Evolutionary conservation across 2,113 vertebrate genomes (phyloP).

Genomic region (Malurus melanocephalus): DNA sequence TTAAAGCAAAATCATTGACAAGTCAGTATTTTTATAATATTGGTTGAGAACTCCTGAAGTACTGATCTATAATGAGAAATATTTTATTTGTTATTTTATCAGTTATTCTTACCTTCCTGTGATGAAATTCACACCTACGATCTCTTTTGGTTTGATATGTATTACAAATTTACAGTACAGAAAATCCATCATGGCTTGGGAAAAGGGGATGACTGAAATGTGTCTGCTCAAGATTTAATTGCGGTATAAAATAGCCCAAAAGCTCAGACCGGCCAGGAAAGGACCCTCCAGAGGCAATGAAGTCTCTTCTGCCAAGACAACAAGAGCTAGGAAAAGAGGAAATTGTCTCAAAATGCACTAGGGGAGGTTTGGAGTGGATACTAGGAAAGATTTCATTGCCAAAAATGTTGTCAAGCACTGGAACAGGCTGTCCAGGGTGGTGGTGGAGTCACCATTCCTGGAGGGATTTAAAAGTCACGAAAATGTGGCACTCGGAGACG

Average conservation of each 20-base stretch:
- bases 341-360: neutral
- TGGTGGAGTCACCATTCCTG: neutral
- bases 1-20: neutral
- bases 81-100: neutral
- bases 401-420: neutral
- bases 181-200: neutral
- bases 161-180: neutral
- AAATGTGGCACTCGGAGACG: neutral
- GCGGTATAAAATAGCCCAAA: neutral
- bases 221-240: neutral
- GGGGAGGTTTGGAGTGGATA: neutral
- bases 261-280: neutral
- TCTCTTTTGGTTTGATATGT: neutral
- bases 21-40: neutral
- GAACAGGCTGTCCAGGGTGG: neutral
- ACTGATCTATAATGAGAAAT: neutral
- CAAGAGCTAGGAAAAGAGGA: neutral
- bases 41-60: neutral
- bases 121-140: neutral
- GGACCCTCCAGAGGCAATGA: fast-evolving
- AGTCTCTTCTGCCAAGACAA: neutral
- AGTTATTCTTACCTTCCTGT: neutral
- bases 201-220: neutral
- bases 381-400: neutral
- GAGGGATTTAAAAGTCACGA: neutral